Evolutionary conservation across 2,113 vertebrate genomes (phyloP).

Genomic region (Hydrolagus affinis): DNA sequence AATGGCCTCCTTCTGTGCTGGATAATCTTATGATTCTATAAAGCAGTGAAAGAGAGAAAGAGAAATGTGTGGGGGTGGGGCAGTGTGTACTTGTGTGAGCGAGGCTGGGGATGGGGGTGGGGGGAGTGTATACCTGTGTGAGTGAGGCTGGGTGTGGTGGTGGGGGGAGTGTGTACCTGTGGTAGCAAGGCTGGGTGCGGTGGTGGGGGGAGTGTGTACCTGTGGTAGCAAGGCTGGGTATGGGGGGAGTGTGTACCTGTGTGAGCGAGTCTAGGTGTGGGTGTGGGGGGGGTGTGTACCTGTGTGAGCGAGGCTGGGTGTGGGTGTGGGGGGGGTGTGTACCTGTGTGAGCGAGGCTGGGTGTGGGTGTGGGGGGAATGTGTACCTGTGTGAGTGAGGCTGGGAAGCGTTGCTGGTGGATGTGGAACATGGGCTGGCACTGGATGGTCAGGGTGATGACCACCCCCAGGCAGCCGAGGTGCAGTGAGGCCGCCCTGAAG

Average conservation of each 20-base stretch:
- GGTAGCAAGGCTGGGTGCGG: accelerated
- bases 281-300: background rate
- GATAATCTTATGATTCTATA: too few relatives aligned
- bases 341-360: background rate
- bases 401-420: slow-evolving; percentile 51
- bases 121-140: background rate
- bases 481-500: slow-evolving; percentile 50
- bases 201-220: background rate
- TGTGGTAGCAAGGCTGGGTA: background rate
- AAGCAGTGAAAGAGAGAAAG: background rate
- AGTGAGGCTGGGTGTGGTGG: background rate
- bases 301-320: background rate
- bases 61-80: background rate
- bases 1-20: too few relatives aligned
- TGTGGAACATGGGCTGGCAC: slow-evolving; percentile 50
- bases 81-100: background rate
- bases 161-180: too few relatives aligned
- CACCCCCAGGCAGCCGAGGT: slow-evolving; percentile 54
- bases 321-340: background rate
- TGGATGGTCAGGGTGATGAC: slow-evolving; percentile 55
- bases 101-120: background rate
- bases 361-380: background rate
- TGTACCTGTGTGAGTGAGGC: slow-evolving; percentile 55
- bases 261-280: background rate
- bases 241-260: background rate